phyloP scores from a whole-genome alignment of 2,113 vertebrate genomes.

The Istiophorus platypterus region DNA sequence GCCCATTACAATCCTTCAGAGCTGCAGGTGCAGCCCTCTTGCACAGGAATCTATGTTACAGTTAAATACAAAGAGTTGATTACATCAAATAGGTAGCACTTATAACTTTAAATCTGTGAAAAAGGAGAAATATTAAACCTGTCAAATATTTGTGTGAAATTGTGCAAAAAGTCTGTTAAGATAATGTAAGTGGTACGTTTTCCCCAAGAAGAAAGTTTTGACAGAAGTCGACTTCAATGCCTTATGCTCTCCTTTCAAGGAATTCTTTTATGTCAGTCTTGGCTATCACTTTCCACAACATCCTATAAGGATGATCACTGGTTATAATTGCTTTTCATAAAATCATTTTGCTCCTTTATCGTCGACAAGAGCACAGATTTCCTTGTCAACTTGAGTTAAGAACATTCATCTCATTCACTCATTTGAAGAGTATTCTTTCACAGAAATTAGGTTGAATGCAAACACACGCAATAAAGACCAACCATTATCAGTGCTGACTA shows the following conservation, averaged over 20 bases:
- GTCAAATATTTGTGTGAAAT: conserved; percentile 47
- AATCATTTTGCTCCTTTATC: conserved; percentile 66
- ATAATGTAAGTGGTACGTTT: conserved; percentile 49
- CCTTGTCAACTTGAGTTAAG: conserved; percentile 71
- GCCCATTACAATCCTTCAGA: conserved; percentile 58
- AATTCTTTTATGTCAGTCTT: conserved; percentile 64
- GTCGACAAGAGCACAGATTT: conserved; percentile 63
- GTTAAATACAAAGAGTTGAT: conserved; percentile 50
- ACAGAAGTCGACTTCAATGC: conserved; percentile 57
- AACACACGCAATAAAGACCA: conserved; percentile 61
- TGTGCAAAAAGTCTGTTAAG: conserved; percentile 41
- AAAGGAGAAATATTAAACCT: conserved; percentile 42
- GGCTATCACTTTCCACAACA: conserved; percentile 59
- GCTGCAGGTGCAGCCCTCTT: conserved; percentile 75
- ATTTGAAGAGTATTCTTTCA: conserved; percentile 54
- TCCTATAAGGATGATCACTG: conserved; percentile 57
- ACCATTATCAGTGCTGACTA: conserved; percentile 56
- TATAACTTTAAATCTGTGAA: conserved; percentile 19
- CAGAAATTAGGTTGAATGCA: conserved; percentile 63
- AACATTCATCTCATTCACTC: conserved; percentile 49
- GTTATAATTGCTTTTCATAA: conserved; percentile 66
- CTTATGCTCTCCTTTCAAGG: conserved; percentile 44
- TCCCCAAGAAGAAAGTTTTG: conserved; percentile 46
- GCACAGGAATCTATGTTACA: conserved; percentile 51
- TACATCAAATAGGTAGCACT: conserved; percentile 45